Conservation (phyloP, 2,113 vertebrate species). For the Herpetotheres cachinnans region DNA sequence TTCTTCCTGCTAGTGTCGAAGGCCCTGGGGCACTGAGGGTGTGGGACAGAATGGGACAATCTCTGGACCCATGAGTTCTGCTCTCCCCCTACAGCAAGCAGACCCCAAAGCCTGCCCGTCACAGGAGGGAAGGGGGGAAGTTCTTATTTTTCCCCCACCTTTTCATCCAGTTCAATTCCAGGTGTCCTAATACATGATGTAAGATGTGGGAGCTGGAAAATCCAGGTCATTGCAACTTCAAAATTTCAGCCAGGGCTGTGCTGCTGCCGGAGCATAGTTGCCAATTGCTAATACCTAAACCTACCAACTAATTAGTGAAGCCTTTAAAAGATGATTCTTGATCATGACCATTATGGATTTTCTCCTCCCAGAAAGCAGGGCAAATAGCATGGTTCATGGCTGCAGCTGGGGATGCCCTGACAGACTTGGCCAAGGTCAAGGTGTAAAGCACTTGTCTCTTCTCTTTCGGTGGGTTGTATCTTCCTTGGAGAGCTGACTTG, state of each 20-base stretch:
- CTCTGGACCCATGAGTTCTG: not conserved
- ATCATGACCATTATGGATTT: not conserved
- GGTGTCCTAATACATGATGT: not conserved
- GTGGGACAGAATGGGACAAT: not conserved
- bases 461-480: not conserved
- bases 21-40: not conserved
- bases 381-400: not conserved
- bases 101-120: not conserved
- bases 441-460: not conserved
- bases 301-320: not conserved
- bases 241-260: not conserved
- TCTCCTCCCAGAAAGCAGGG: not conserved
- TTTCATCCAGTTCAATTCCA: not conserved
- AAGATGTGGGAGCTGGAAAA: not conserved
- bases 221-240: not conserved
- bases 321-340: not conserved
- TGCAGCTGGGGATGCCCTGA: not conserved
- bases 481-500: not conserved
- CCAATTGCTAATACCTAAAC: not conserved
- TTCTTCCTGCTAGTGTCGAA: accelerated
- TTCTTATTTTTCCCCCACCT: not conserved
- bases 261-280: not conserved
- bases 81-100: not conserved
- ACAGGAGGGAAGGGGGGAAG: not conserved
- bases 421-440: not conserved